A percentile compares a stretch with the other conserved stretches of the same genome.
phyloP scores from a whole-genome alignment of 2,888 invertebrate species.

The Nemotelus pantherinus region DNA sequence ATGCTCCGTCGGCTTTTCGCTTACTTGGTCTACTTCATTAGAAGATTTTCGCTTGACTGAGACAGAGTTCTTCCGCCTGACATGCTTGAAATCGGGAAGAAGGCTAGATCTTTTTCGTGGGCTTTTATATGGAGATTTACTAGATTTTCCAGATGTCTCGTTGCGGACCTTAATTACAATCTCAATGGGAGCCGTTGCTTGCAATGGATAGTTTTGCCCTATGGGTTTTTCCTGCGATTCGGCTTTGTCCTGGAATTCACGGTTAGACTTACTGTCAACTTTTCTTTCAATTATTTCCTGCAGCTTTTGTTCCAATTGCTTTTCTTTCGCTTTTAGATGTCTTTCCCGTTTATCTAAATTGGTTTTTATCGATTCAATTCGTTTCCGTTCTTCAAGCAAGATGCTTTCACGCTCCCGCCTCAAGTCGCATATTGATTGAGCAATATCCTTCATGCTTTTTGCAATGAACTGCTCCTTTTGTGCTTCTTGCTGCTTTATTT shows the following conservation, averaged over 20 bases:
- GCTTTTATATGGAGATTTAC: constrained; percentile 51
- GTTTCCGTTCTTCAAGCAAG: constrained; percentile 46
- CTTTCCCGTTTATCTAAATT: constrained; percentile 54
- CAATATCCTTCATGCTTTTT: neutral
- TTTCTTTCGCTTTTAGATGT: constrained; percentile 59
- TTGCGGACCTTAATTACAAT: constrained; percentile 59
- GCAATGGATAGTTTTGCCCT: neutral
- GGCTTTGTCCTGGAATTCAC: neutral
- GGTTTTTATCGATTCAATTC: constrained; percentile 42
- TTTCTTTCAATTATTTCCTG: constrained; percentile 55
- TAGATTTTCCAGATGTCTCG: constrained; percentile 53
- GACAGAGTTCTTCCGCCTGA: constrained; percentile 32
- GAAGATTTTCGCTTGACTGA: constrained; percentile 49
- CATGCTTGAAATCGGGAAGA: constrained; percentile 29
- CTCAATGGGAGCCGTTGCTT: constrained; percentile 54
- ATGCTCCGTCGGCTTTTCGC: neutral
- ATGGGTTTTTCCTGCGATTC: neutral
- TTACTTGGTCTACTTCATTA: constrained; percentile 47
- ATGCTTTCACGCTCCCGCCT: constrained; percentile 58
- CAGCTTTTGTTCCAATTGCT: constrained; percentile 54
- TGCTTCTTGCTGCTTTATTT: constrained; percentile 53
- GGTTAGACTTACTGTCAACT: constrained; percentile 35
- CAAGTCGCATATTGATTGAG: constrained; percentile 55
- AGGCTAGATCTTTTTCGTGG: constrained; percentile 48
- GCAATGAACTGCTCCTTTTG: neutral